Evolutionary conservation across 2,797 vertebrate species (phyloP), one percentile per base, ranked within the genome.

Genomic region (Oryzias sinensis): DNA sequence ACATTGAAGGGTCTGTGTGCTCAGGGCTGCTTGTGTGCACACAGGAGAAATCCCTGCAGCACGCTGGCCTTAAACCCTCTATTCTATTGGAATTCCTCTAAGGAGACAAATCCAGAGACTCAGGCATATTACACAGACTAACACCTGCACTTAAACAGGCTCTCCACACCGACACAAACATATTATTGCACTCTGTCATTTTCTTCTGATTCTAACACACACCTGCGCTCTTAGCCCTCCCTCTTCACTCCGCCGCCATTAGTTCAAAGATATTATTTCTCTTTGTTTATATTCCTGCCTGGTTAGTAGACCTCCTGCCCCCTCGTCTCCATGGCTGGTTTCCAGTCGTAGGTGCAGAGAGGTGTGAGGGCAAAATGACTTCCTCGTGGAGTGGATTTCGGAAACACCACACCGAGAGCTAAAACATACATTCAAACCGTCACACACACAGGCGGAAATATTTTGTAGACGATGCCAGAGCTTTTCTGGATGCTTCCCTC

Each of bases 81-180:
- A 77, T 77, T 87, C 68, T 71, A 43, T 72, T 50, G 1, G 72
- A 85, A 71, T 81, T 37, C n/a, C 77, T 77, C 72, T 68, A 62
- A 77, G 67, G 68, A 76, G 70, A 83, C 79, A 85, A 74, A 84
- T 84, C 76, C 72, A 65, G 55, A 72, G 76, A 64, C 79, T 88
- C 85, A 85, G 79, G 65, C 72, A 83, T 85, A 87, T 81, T 61
- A 77, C 53, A 79, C 72, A 81, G 75, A 66, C 74, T 72, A 65
- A 74, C 79, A 83, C 79, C 63, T 70, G 29, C 65, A 50, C 69
- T 37, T 37, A 37, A 37, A 37, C 33, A 37, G 29, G 33, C 33
- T 13, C n/a, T 16, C 45, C 46, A 60, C 49, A 7, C 40, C 27
- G 44, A 46, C 4, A 13, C 29, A 43, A 61, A 59, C 43, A 62